phyloP scores from a whole-genome alignment of 1,140 invertebrate genomes.

The Dinoponera quadriceps region DNA sequence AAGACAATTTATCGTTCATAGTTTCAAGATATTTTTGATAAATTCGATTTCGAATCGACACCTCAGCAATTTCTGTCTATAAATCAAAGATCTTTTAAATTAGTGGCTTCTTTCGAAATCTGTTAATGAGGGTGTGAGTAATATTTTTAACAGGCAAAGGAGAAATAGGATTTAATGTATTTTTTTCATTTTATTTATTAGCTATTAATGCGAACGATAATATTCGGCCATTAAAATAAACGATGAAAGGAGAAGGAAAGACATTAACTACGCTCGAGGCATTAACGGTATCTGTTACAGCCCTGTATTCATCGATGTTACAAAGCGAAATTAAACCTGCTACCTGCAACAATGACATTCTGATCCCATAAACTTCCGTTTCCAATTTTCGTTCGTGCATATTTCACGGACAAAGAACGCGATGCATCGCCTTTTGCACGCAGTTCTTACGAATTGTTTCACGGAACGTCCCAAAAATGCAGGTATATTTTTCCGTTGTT shows the following conservation, averaged over 20 bases:
- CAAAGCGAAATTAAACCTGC: not conserved
- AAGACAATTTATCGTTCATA: no score
- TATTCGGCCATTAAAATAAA: constrained; percentile 12
- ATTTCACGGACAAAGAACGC: not conserved
- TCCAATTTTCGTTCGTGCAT: not conserved
- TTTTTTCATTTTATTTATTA: not conserved
- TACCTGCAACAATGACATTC: not conserved
- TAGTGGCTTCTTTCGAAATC: no score
- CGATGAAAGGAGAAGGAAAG: constrained; percentile 30
- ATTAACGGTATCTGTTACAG: constrained; percentile 14
- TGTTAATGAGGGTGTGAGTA: no score
- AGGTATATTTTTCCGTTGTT: no score
- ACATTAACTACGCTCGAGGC: constrained; percentile 5
- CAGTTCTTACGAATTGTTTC: not conserved
- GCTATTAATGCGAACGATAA: constrained; percentile 27
- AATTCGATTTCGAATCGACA: no score
- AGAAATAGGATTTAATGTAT: not conserved
- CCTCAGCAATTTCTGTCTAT: no score
- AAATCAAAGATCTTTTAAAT: no score
- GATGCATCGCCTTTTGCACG: not conserved
- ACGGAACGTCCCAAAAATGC: not conserved
- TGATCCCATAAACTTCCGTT: not conserved
- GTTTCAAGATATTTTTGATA: no score
- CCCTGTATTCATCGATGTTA: not conserved
- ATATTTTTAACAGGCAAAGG: no score